Evolutionary conservation across 2,797 vertebrate genomes (phyloP), one percentile per base, ranked within the genome.

Genomic region (Trachurus trachurus): DNA sequence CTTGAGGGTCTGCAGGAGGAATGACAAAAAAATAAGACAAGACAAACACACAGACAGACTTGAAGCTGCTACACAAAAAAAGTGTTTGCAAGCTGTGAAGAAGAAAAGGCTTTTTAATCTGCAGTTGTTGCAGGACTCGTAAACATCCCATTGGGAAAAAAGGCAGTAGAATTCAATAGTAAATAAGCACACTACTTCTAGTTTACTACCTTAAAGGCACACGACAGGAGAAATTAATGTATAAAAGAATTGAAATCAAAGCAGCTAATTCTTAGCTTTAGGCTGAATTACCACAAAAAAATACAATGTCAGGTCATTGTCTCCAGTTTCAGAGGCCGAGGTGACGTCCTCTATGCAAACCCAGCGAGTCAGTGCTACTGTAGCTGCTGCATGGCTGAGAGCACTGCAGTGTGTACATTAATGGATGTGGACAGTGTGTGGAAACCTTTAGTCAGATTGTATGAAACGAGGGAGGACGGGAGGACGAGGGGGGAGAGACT

Each of bases 401-500:
- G 13, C 13, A 19, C 17, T 39, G 9, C 19, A 65, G 45, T n/a
- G n/a, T 12, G 19, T 17, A 22, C 34, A 16, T 34, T 56, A 4
- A 54, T 37, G 15, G 4, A 12, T 57, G 59, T 22, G 53, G 52
- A 65, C 47, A 59, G 54, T 47, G 1, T 29, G 19, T 15, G 19
- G 72, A 54, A 45, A 1, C 4, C 9, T 71, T 71, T 0, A 10
- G 19, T 13, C 37, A 29, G 60, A 21, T 40, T 22, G 29, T 34
- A 7, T n/a, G 15, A 9, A 45, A n/a, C 67, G 62, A 34, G 44
- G 44, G n/a, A 56, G 10, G 21, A 34, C 5, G 31, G 64, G 78
- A 42, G 66, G 57, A 45, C 74, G 49, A 59, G 16, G 19, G 58
- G 58, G 4, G 52, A 57, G n/a, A 61, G 47, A 34, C 15, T 45